Conservation (phyloP, 2,113 vertebrate species). For the Arenaria interpres region DNA sequence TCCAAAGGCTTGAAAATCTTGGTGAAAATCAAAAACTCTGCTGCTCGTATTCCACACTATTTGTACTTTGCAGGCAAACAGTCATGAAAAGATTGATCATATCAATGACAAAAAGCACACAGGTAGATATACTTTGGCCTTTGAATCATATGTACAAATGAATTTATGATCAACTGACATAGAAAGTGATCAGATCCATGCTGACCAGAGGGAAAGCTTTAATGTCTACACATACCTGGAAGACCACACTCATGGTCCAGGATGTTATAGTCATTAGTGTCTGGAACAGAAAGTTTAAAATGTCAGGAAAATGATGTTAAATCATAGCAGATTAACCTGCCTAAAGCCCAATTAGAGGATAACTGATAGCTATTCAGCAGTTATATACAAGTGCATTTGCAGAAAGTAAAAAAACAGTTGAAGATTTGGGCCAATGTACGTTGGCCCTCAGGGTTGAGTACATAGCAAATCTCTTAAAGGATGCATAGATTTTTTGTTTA, state of each 20-base stretch:
- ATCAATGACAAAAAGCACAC: neutral
- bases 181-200: neutral
- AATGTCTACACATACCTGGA: rapidly evolving
- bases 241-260: neutral
- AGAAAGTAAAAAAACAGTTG: neutral
- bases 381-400: neutral
- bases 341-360: neutral
- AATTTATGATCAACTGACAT: neutral
- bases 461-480: neutral
- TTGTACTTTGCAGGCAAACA: rapidly evolving
- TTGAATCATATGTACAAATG: neutral
- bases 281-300: neutral
- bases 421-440: neutral
- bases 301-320: neutral
- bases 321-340: neutral
- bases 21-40: neutral
- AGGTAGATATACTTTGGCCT: neutral
- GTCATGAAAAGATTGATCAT: neutral
- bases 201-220: neutral
- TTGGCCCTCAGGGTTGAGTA: neutral
- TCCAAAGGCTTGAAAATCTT: neutral
- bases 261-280: neutral
- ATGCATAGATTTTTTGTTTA: neutral
- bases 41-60: neutral
- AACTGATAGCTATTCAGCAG: neutral